phyloP scores from a whole-genome alignment of 1,140 invertebrate species.

The Berghia stephanieae region DNA sequence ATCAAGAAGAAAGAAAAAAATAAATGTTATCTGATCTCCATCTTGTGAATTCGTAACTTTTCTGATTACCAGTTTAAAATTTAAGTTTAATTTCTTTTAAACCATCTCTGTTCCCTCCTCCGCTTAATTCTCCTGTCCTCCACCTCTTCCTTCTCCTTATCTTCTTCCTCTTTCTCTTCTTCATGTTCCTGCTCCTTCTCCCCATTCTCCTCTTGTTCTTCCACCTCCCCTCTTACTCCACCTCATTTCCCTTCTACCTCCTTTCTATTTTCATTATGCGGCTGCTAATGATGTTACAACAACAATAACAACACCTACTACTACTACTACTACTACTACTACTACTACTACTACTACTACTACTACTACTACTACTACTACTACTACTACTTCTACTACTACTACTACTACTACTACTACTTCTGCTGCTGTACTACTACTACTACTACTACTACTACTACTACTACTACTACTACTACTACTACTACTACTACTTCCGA shows the following conservation, averaged over 20 bases:
- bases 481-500: too few relatives aligned
- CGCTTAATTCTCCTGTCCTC: too few relatives aligned
- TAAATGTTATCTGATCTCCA: too few relatives aligned
- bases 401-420: background rate
- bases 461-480: background rate
- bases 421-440: background rate
- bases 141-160: too few relatives aligned
- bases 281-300: background rate
- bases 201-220: background rate
- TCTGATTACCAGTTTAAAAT: too few relatives aligned
- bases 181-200: background rate
- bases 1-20: too few relatives aligned
- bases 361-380: background rate
- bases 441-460: background rate
- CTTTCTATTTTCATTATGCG: background rate
- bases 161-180: background rate
- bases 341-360: slow-evolving; percentile 1
- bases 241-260: background rate
- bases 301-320: background rate
- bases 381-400: background rate
- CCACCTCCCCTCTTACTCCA: background rate
- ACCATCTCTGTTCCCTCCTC: too few relatives aligned
- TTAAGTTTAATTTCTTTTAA: too few relatives aligned
- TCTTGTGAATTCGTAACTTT: too few relatives aligned
- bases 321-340: slow-evolving; percentile 1